Base-by-base conservation (phyloP, 2,797 vertebrate genomes). In the Parauchenoglanis punctatus region DNA sequence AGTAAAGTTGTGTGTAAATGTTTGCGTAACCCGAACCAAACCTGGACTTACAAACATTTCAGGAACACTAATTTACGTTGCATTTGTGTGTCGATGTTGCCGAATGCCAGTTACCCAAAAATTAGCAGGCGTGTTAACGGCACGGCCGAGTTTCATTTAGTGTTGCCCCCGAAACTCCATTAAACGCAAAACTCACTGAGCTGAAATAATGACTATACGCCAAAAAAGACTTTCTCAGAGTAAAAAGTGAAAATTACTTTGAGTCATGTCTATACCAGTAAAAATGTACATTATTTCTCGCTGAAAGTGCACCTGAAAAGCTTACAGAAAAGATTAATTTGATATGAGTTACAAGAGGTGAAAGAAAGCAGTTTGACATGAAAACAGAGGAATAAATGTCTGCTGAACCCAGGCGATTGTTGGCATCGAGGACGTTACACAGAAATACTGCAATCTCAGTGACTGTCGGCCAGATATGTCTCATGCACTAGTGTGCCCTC, bases 101-200 rank as follows among this genome's bases (percentile, higher is more conserved):
- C 25, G 20, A 46, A 73, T 23, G 70, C 20, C 10, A 25, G 6
- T 46, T 44, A 25, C 20, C 40, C 10, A 11, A 13, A 49, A 40
- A 7, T 70, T 44, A 70, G 17, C 35, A 70, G 68, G 17, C 7
- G 7, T 7, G 6, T 20, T 7, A 17, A 70, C 2, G 17, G 31
- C 68, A 75, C 72, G n/a, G 40, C 40, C 7, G 72, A 75, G 46
- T 46, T 46, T n/a, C 49, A 76, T 76, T 76, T 76, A n/a, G 49
- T 76, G 5, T 35, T 56, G 17, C 28, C 7, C 23, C 6, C 44
- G n/a, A 75, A 49, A n/a, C 72, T 49, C 12, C 7, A 56, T 54
- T 28, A 77, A 2, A 77, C 15, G 49, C 75, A 78, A 56, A 78
- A 56, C 52, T 31, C 15, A 10, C 52, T 56, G 75, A 4, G 17